These are phyloP conservation scores for Crotophaga sulcirostris DNA, from an alignment of 2,113 vertebrate species.

Conservation along the genomic window DNA sequence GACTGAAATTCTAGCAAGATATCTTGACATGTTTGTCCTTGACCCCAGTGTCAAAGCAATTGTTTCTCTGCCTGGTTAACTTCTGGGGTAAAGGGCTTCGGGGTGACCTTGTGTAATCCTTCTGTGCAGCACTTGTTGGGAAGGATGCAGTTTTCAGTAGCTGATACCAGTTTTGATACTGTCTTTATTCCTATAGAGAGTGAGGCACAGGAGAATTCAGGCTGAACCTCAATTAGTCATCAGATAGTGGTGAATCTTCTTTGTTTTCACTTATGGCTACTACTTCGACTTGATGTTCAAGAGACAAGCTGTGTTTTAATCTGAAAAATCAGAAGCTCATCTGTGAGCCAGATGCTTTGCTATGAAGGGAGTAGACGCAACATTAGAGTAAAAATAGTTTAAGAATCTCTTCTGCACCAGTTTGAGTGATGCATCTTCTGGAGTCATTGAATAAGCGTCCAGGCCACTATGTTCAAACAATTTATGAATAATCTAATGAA, in stretches of 20 bases:
- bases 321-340: not conserved
- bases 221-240: not conserved
- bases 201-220: not conserved
- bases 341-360: constrained; percentile 9
- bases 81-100: not conserved
- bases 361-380: not conserved
- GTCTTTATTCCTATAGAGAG: not conserved
- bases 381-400: not conserved
- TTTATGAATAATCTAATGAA: not conserved
- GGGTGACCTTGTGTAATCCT: not conserved
- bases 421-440: not conserved
- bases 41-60: not conserved
- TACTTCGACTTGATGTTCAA: not conserved
- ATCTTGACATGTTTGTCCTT: not conserved
- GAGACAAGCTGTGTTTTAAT: not conserved
- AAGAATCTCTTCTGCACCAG: not conserved
- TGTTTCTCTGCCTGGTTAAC: not conserved
- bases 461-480: not conserved
- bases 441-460: not conserved
- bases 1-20: not conserved
- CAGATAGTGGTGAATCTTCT: not conserved
- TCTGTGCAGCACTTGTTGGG: not conserved
- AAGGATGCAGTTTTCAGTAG: not conserved
- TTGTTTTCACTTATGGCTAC: not conserved
- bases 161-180: not conserved